A percentile compares a stretch with the other conserved stretches of the same genome.
Evolutionary conservation across 35 echinoderm and acorn worm genomes (phyloP).

Genomic region (Heliocidaris erythrogramma): DNA sequence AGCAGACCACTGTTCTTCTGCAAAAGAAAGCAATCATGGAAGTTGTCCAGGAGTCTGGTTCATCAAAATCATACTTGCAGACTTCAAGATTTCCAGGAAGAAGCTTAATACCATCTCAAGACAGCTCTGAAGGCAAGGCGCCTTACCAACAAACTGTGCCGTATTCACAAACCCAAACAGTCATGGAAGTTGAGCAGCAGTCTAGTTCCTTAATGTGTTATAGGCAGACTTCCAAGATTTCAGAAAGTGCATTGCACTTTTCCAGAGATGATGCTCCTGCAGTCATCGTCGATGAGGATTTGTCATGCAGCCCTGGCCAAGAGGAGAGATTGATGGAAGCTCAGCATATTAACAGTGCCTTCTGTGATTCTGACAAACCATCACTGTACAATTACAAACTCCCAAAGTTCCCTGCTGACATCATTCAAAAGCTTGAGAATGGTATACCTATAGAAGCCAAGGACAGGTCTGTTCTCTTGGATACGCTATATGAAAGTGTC

Average conservation of each 20-base stretch:
- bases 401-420: background rate
- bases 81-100: background rate
- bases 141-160: background rate
- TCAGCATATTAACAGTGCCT: background rate
- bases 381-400: background rate
- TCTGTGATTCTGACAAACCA: background rate
- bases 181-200: background rate
- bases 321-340: background rate
- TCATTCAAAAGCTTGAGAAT: background rate
- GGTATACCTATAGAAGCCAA: background rate
- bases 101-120: background rate
- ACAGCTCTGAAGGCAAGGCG: background rate
- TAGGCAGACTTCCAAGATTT: background rate
- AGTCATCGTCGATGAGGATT: background rate
- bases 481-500: background rate
- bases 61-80: background rate
- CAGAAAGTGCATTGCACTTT: background rate
- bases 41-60: background rate
- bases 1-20: background rate
- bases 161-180: background rate
- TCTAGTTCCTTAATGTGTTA: background rate
- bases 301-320: background rate
- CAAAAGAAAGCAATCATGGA: background rate
- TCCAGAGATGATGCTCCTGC: background rate
- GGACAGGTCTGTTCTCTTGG: background rate